Evolutionary conservation across 2,888 invertebrate species (phyloP), one percentile per base, ranked within the genome.

Genomic region (Ornithoptera alexandrae): DNA sequence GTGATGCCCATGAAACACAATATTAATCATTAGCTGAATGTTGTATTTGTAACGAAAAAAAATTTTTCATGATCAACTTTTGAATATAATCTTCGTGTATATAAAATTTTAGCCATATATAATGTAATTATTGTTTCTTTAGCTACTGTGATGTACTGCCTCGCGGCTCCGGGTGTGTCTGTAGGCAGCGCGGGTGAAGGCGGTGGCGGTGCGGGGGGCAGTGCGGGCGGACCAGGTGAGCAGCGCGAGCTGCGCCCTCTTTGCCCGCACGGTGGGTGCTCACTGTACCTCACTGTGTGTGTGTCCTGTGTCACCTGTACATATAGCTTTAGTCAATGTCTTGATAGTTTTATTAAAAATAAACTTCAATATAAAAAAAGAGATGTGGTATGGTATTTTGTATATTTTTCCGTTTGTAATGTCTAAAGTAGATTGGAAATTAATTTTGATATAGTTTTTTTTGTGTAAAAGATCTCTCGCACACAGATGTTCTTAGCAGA

Each of bases 141-240:
- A 92, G 92, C 93, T 72, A 93, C 93, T 39, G 91, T 93, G 81
- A 92, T 93, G 91, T 93, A 93, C 84, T 89, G 89, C 82, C 81
- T 92, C 77, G 90, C 87, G 76, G 84, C 88, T 69, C 82, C 87
- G 65, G 77, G 78, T 53, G 69, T 75, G 68, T 73, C 78, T 68
- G 69, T 75, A 61, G 76, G 75, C 65, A 73, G 76, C 50, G 73
- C n/a, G 6, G 53, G 53, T 1, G 53, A n/a, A 4, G 53, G 53
- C 20, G 66, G 70, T 5, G 56, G 56, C 59, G 30, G 72, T 15
- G 50, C 53, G 36, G 60, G n/a, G 42, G 62, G 68, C 59, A 74
- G 74, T 65, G 75, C 70, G 62, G 71, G 74, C 74, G 78, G 79
- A 76, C 84, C 78, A 86, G 90, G 90, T 86, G 91, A 90, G 88